A percentile compares a stretch with the other conserved stretches of the same genome.
Conservation (phyloP, 2,888 invertebrate species). For the Pecten maximus region DNA sequence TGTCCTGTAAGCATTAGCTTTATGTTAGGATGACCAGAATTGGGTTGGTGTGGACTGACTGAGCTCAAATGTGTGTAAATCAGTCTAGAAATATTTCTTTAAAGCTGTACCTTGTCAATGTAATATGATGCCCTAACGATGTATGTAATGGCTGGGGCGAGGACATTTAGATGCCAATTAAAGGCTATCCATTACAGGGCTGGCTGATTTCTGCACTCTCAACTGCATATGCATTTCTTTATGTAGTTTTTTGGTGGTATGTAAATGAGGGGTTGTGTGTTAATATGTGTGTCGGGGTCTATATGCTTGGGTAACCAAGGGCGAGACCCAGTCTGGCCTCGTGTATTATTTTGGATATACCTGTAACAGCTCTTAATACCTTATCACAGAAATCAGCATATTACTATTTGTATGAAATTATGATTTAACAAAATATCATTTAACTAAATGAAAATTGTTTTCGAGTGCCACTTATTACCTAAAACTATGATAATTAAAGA, state of each 20-base stretch:
- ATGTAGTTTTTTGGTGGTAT: constrained; percentile 5
- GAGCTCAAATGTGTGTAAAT: not conserved
- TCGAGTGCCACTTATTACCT: not conserved
- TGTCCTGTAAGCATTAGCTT: too few relatives aligned
- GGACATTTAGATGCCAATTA: constrained; percentile 33
- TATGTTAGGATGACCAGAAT: not conserved
- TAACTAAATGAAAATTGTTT: not conserved
- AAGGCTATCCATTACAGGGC: constrained; percentile 4
- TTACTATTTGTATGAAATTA: not conserved
- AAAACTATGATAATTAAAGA: not conserved
- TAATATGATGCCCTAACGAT: not conserved
- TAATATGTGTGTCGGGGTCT: constrained; percentile 13
- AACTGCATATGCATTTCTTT: constrained; percentile 11
- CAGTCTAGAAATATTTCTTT: not conserved
- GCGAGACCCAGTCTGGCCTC: not conserved
- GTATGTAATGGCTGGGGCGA: not conserved
- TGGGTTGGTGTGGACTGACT: not conserved
- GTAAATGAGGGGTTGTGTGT: constrained; percentile 16
- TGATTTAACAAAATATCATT: too few relatives aligned
- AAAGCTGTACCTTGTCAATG: not conserved
- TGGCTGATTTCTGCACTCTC: not conserved
- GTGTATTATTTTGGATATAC: not conserved
- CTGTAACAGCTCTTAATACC: not conserved
- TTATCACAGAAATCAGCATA: not conserved
- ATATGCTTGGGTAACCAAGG: constrained; percentile 1